phyloP scores from a whole-genome alignment of 1,140 invertebrate genomes.

The Drosophila guanche region DNA sequence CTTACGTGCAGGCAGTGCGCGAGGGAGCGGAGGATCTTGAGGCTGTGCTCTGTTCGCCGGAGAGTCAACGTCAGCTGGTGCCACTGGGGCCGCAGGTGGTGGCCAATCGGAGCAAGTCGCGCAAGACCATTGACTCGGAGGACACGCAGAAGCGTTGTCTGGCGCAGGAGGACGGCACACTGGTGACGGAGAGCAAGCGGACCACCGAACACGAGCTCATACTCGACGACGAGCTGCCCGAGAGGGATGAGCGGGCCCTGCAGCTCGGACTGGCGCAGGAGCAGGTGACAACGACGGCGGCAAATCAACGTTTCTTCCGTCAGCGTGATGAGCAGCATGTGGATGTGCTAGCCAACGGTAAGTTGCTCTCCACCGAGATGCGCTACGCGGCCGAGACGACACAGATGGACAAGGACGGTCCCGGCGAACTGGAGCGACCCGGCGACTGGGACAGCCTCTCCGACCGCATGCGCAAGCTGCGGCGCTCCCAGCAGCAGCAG shows the following conservation, averaged over 20 bases:
- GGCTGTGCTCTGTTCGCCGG: constrained; percentile 86
- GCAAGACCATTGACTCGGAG: constrained; percentile 93
- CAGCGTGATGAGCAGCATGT: constrained; percentile 89
- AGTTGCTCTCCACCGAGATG: constrained; percentile 89
- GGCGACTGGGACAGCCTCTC: constrained; percentile 90
- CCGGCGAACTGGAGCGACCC: constrained; percentile 85
- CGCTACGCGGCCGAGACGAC: constrained; percentile 90
- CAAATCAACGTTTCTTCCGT: constrained; percentile 83
- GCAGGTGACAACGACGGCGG: constrained; percentile 73
- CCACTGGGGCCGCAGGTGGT: constrained; percentile 88
- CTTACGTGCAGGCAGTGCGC: constrained; percentile 89
- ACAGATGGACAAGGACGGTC: constrained; percentile 88
- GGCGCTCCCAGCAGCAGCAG: constrained; percentile 85
- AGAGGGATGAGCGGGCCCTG: constrained; percentile 84
- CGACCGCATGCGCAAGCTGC: constrained; percentile 88
- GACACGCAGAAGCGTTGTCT: constrained; percentile 88
- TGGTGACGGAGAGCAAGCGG: constrained; percentile 91
- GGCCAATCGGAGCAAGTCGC: constrained; percentile 90
- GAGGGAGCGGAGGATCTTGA: constrained; percentile 88
- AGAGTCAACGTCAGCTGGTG: constrained; percentile 85
- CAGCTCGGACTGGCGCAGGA: constrained; percentile 42
- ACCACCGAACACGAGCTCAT: constrained; percentile 93
- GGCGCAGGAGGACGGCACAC: constrained; percentile 90
- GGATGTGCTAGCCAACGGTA: constrained; percentile 90
- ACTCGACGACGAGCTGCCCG: constrained; percentile 89